phyloP scores from a whole-genome alignment of 2,113 vertebrate genomes.

The Rhynchomys soricoides region DNA sequence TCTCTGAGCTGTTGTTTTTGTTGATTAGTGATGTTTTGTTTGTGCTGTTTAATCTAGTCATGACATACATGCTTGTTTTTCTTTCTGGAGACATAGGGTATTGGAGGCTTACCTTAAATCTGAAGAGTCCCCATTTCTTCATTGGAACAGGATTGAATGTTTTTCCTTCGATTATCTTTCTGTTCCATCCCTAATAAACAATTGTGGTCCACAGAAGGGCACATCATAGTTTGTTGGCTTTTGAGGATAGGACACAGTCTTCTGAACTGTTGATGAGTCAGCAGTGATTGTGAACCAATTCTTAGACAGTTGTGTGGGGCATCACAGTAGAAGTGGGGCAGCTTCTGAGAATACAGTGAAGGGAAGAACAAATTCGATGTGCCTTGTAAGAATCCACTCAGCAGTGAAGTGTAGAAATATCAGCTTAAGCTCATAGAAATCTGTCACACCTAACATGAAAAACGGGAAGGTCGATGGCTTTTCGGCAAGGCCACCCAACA shows the following conservation, averaged over 20 bases:
- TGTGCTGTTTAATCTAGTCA: background rate
- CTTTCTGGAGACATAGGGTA: background rate
- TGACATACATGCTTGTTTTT: background rate
- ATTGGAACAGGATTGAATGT: background rate
- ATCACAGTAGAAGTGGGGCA: background rate
- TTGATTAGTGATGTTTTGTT: background rate
- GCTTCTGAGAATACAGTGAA: slow-evolving; percentile 24
- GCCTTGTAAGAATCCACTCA: slow-evolving; percentile 23
- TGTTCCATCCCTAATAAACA: background rate
- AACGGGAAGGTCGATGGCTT: background rate
- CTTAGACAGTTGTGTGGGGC: background rate
- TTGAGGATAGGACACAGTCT: background rate
- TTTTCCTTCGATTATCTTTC: background rate
- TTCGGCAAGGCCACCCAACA: background rate
- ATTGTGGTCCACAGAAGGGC: background rate
- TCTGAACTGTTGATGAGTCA: background rate
- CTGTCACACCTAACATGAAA: background rate
- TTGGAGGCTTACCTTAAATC: background rate
- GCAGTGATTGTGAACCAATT: background rate
- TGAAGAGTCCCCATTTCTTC: background rate
- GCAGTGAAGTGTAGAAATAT: background rate
- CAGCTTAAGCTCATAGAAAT: background rate
- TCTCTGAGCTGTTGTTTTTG: background rate
- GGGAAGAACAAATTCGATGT: background rate
- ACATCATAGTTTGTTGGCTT: background rate